Base-by-base conservation (phyloP, 2,888 invertebrate species). In the Leptarthrus brevirostris region DNA sequence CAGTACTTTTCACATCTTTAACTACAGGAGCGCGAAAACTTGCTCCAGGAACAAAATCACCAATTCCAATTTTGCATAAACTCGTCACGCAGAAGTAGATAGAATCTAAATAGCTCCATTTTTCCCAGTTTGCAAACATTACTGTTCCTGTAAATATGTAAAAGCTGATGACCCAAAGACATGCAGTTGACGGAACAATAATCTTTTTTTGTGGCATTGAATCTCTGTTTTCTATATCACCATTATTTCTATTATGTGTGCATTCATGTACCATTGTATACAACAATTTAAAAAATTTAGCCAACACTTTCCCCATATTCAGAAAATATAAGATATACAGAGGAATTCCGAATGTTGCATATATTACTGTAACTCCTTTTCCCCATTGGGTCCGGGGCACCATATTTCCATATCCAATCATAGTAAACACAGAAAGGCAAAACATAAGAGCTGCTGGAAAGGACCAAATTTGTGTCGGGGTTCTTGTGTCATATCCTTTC, bases 341-440 rank as follows among this genome's bases (percentile, higher is more conserved):
- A 0, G 95, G 95, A 79, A 95, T 95, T 0, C 95, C 95, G 80
- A 95, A 90, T 6, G 93, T 91, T 2, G 95, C 95, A 84, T 95
- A 96, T 8, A 94, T 88, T 26, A 95, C 92, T 0, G 95, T 94
- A 6, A 91, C 89, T 3, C 92, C 90, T 84, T 94, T 95, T 1
- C 95, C 95, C 90, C 91, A 92, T 0, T 90, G 87, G 0, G 94
- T 94, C 78, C 90, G 89, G 0, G 95, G 95, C 10, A 94, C 92
- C 83, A 94, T 89, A 82, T 94, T 94, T 0, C 95, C 95, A 81
- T 95, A 95, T 2, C 95, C 95, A 79, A 95, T 94, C 95, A 95
- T 95, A 3, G 95, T 95, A 81, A 95, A 94, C 4, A 95, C 92
- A 22, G 94, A 94, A 10, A 95, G 84, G 26, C 93, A 94, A 82